A percentile compares a stretch with the other conserved stretches of the same genome.
phyloP scores from a whole-genome alignment of 1,140 invertebrate genomes.

The Prorops nasuta region DNA sequence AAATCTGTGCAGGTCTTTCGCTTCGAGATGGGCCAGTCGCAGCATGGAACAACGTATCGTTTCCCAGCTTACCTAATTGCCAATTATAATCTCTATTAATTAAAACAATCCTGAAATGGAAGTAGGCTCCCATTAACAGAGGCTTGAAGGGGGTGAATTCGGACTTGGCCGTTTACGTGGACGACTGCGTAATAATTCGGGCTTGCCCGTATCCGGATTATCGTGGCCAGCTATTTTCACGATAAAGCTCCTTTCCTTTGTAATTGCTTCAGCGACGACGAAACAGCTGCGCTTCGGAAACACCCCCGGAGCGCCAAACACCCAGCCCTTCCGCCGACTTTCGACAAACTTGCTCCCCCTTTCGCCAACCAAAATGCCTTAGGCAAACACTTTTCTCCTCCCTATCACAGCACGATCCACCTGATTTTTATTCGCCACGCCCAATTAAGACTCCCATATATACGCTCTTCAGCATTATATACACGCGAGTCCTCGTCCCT shows the following conservation, averaged over 20 bases:
- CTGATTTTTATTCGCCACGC: no score
- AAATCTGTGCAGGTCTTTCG: no score
- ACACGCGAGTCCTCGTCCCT: no score
- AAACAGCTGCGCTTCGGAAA: slow-evolving; percentile 49
- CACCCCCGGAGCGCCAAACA: not conserved
- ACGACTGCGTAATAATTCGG: slow-evolving; percentile 48
- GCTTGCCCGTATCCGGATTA: slow-evolving; percentile 43
- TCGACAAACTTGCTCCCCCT: slow-evolving; percentile 10
- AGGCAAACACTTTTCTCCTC: not conserved
- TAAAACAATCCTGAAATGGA: slow-evolving; percentile 48
- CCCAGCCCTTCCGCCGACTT: slow-evolving; percentile 4
- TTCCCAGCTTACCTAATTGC: slow-evolving; percentile 46
- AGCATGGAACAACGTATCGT: no score
- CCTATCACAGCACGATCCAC: no score
- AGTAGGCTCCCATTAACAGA: slow-evolving; percentile 36
- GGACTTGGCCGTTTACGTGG: slow-evolving; percentile 41
- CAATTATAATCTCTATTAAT: slow-evolving; percentile 55
- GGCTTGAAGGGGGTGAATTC: slow-evolving; percentile 15
- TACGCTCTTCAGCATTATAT: no score
- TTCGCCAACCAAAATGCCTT: not conserved
- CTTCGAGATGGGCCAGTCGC: no score
- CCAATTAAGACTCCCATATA: no score
- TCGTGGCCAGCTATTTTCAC: slow-evolving; percentile 43
- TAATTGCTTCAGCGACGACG: slow-evolving; percentile 45
- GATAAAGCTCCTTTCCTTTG: slow-evolving; percentile 49